Base-by-base conservation (phyloP, 2,113 vertebrate genomes). In the Aspiorhynchus laticeps region DNA sequence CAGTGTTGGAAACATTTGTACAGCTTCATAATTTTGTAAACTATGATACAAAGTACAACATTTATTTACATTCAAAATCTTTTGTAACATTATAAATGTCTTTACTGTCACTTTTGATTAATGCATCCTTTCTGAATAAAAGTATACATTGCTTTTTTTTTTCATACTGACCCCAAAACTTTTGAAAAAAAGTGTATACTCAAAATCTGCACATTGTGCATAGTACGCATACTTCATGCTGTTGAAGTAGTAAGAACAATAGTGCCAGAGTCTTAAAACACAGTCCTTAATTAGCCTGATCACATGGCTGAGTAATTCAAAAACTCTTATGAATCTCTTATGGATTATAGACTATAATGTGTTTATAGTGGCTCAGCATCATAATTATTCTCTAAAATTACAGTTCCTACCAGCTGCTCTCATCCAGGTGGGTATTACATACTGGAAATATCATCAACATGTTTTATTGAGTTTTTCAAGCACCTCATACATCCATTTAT, bases 311-410 rank as follows among this genome's bases (percentile, higher is more conserved):
- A 81, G 7, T 56, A 80, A 76, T 76, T 46, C 6, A 28, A 76
- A 76, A 76, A 26, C 41, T 46, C 73, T 76, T 43, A 26, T 75
- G n/a, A 46, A 76, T 76, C 73, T 76, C 73, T 48, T 33, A 31
- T 53, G 76, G 48, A 78, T 51, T 78, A 51, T 24, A 78, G 46
- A 33, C 76, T 53, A 51, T 53, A 78, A 51, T 78, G 28, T 53
- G 28, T 33, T 53, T 78, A 78, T 78, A 78, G 76, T 53, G 76
- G 9, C 76, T 78, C 17, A 0, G 26, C 48, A 78, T 78, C 46
- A 33, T 51, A 78, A 78, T 78, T 53, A 56, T 19, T 78, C 46
- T 78, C 43, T 51, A 28, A 53, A 33, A 53, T 51, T 51, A 33
- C 48, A 51, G 46, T 78, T 78, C 17, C 74, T 8, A 28, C 43